Evolutionary conservation across 2,888 invertebrate species (phyloP), one percentile per base, ranked within the genome.

Genomic region (Periphyllus acericola): DNA sequence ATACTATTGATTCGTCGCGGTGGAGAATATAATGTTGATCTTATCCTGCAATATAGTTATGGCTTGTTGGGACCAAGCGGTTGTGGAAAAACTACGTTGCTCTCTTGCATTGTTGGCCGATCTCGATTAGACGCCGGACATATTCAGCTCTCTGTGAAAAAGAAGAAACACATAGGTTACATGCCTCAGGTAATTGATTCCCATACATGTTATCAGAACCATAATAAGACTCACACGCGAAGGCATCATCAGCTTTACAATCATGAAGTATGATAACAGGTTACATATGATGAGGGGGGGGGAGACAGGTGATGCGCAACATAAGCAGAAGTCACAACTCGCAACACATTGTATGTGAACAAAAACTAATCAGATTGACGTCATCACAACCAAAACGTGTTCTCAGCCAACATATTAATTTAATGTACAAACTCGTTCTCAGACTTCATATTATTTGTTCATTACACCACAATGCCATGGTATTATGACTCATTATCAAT

Each of bases 151-250:
- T 92, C 92, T 89, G 93, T 93, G 3, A 91, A 91, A 83, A 90
- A 90, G 74, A 90, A 90, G 78, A 89, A 89, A 72, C 90, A 90
- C 52, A 89, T 90, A 14, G 90, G 90, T 32, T 90, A 90, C 83
- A 90, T 90, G 90, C 90, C 90, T 32, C 97, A 97, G 93, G 95
- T 94, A 92, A 80, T 46, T 71, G 68, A n/a, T 68, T 29, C 29
- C 8, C 4, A n/a, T 4, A 66, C 21, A 3, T 68, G 14, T n/a
- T 68, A 32, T 32, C 71, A 71, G 60, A 60, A 60, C 21, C 60
- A 60, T 60, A 60, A 60, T 60, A 60, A 60, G 3, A 25, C 6
- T 60, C 5, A 3, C 3, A 55, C 14, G 21, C 55, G 55, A 19
- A 55, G 9, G 14, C 11, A 9, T 3, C 55, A 40, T 40, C 36